Conservation (phyloP, 92 coral and sea anemone species). For the Blastomussa wellsi region DNA sequence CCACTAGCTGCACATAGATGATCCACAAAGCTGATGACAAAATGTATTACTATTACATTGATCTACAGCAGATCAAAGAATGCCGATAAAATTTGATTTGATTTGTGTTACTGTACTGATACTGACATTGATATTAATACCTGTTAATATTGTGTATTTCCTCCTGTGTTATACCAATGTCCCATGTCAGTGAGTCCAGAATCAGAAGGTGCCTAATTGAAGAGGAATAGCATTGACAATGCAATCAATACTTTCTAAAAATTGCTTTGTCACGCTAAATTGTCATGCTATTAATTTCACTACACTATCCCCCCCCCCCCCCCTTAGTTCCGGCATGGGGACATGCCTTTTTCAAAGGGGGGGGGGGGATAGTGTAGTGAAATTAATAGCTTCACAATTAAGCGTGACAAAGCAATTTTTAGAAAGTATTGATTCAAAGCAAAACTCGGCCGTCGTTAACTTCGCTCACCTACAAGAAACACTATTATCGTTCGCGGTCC, state of each 20-base stretch:
- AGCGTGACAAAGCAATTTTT: too few relatives aligned
- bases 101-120: neutral
- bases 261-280: too few relatives aligned
- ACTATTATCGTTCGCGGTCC: neutral
- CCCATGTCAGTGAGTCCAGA: conserved; percentile 79
- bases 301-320: too few relatives aligned
- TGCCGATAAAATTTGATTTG: neutral
- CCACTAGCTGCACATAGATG: conserved; percentile 38
- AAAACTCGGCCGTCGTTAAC: too few relatives aligned
- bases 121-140: conserved; percentile 12
- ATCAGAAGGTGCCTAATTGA: conserved; percentile 59
- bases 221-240: too few relatives aligned
- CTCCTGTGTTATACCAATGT: conserved; percentile 62
- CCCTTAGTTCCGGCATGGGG: too few relatives aligned
- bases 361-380: too few relatives aligned
- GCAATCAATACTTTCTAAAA: too few relatives aligned
- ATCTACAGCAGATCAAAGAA: neutral
- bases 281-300: too few relatives aligned
- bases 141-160: conserved; percentile 57
- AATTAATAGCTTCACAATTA: too few relatives aligned
- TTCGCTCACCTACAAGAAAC: neutral
- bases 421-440: neutral
- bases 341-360: too few relatives aligned
- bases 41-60: neutral
- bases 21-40: conserved; percentile 46